phyloP scores from a whole-genome alignment of 2,888 invertebrate genomes.

The Drosophila anomelani region DNA sequence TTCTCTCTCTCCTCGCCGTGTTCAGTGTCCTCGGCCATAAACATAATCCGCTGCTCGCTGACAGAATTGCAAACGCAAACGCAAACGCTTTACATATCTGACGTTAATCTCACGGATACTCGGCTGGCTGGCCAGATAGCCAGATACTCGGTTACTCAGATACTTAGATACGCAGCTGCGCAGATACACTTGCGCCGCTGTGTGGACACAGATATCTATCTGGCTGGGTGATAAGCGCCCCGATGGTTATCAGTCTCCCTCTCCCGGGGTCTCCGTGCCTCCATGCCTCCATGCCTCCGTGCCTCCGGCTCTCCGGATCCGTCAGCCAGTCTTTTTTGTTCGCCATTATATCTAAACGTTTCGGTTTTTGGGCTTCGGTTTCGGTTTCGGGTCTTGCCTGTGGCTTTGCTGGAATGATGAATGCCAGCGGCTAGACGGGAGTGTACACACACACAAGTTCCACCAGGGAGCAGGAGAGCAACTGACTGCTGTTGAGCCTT shows the following conservation, averaged over 20 bases:
- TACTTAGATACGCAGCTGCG: slow-evolving; percentile 24
- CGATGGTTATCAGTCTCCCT: slow-evolving; percentile 70
- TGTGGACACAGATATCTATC: slow-evolving; percentile 35
- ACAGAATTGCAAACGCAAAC: slow-evolving; percentile 39
- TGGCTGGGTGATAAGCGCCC: slow-evolving; percentile 68
- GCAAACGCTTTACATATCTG: slow-evolving; percentile 53
- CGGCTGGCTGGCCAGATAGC: not conserved
- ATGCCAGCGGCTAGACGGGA: slow-evolving; percentile 65
- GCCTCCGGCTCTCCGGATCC: slow-evolving; percentile 23
- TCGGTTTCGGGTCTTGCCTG: slow-evolving; percentile 37
- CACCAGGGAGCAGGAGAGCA: slow-evolving; percentile 16
- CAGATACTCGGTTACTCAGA: slow-evolving; percentile 17
- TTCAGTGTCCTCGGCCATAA: slow-evolving; percentile 44
- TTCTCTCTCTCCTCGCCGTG: not conserved
- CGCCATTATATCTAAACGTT: slow-evolving; percentile 74
- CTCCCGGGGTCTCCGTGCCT: slow-evolving; percentile 25
- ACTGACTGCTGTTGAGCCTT: not conserved
- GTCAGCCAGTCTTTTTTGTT: slow-evolving; percentile 38
- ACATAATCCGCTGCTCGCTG: slow-evolving; percentile 62
- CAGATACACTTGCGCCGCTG: slow-evolving; percentile 30
- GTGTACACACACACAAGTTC: slow-evolving; percentile 57
- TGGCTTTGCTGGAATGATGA: slow-evolving; percentile 63
- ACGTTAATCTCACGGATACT: slow-evolving; percentile 65
- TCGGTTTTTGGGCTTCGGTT: slow-evolving; percentile 47
- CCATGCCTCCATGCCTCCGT: slow-evolving; percentile 31